A percentile compares a stretch with the other conserved stretches of the same genome.
Evolutionary conservation across 2,797 vertebrate species (phyloP).

Genomic region (Ctenopoma kingsleyae): DNA sequence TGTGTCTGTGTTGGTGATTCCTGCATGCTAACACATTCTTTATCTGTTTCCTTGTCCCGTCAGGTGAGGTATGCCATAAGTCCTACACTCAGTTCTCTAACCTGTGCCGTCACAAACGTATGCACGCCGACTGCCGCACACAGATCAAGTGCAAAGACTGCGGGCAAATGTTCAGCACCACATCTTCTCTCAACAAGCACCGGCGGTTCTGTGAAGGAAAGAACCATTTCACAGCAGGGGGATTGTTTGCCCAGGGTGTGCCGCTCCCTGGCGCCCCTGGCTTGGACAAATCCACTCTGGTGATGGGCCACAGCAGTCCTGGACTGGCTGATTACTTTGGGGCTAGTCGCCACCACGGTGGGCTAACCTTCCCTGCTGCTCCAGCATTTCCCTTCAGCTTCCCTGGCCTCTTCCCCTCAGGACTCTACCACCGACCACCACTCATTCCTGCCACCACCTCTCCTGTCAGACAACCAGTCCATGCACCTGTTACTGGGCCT

Average conservation of each 20-base stretch:
- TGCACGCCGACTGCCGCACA: slow-evolving; percentile 99
- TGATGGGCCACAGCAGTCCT: slow-evolving; percentile 92
- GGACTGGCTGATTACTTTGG: slow-evolving; percentile 99
- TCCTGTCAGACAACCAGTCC: slow-evolving; percentile 90
- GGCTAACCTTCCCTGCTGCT: slow-evolving; percentile 96
- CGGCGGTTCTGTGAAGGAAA: slow-evolving; percentile 99
- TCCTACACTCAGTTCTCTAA: slow-evolving; percentile 99
- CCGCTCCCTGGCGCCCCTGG: slow-evolving; percentile 92
- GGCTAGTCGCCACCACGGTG: slow-evolving; percentile 94
- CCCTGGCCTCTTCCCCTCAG: slow-evolving; percentile 97
- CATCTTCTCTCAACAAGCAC: slow-evolving; percentile 99
- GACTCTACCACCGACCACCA: slow-evolving; percentile 96
- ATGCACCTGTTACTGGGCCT: slow-evolving; percentile 77
- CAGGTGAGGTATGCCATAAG: slow-evolving; percentile 99
- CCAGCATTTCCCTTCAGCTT: slow-evolving; percentile 98
- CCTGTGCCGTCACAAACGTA: slow-evolving; percentile 99
- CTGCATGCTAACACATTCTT: slow-evolving; percentile 48
- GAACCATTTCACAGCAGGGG: slow-evolving; percentile 98
- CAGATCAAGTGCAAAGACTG: slow-evolving; percentile 99
- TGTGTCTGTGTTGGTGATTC: slow-evolving; percentile 24
- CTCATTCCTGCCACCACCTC: slow-evolving; percentile 93
- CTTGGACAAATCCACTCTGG: slow-evolving; percentile 96
- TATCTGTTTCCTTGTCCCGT: slow-evolving; percentile 74
- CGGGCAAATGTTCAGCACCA: slow-evolving; percentile 99
- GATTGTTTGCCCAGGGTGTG: slow-evolving; percentile 97